phyloP scores from a whole-genome alignment of 2,113 vertebrate species.

The Paradoxurus hermaphroditus region DNA sequence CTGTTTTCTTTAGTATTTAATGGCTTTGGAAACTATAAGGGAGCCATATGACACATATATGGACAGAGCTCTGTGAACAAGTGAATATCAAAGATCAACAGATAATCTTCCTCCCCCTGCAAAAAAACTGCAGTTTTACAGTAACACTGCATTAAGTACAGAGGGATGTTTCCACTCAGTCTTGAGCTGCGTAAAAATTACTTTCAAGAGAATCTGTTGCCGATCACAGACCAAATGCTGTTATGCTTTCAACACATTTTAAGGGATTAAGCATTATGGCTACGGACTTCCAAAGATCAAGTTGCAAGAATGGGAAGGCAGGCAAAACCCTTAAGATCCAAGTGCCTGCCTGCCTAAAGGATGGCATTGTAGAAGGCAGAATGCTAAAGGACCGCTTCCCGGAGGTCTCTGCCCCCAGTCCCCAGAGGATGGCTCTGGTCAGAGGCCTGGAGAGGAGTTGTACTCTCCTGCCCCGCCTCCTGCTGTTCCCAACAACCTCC shows the following conservation, averaged over 20 bases:
- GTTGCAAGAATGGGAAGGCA: neutral
- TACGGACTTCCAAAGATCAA: conserved; percentile 35
- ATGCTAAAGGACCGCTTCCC: neutral
- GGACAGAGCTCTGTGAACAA: conserved; percentile 32
- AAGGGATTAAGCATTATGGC: conserved; percentile 21
- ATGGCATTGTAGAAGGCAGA: neutral
- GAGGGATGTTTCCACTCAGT: conserved; percentile 34
- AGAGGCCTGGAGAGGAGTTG: neutral
- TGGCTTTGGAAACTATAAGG: conserved; percentile 49
- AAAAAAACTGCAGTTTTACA: neutral
- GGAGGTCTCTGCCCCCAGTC: neutral
- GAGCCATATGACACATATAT: neutral
- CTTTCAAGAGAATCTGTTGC: conserved; percentile 57
- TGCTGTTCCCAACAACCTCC: neutral
- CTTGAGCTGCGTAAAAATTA: conserved; percentile 40
- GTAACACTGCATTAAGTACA: neutral
- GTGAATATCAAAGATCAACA: conserved; percentile 48
- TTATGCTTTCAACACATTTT: conserved; percentile 50
- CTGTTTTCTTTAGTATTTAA: conserved; percentile 72
- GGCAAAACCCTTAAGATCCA: neutral
- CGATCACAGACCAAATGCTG: conserved; percentile 6
- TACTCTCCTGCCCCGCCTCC: neutral
- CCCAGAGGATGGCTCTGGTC: neutral
- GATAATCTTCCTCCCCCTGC: neutral
- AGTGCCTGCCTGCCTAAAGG: neutral